Percentiles rank a stretch among this genome's conserved stretches.
phyloP scores from a whole-genome alignment of 2,113 vertebrate species.

The Chloropsis hardwickii region DNA sequence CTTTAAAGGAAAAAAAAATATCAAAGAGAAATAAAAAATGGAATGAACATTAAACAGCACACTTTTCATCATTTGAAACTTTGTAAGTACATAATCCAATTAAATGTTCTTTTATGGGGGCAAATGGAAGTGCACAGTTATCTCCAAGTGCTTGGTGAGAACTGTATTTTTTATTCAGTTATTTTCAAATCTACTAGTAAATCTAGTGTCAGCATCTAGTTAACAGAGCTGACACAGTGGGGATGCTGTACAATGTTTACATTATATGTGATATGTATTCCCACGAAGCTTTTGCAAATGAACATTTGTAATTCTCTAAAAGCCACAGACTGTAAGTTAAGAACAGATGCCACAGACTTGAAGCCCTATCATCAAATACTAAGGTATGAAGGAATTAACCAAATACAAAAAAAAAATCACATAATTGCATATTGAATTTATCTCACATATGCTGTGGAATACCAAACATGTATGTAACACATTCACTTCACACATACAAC shows the following conservation, averaged over 20 bases:
- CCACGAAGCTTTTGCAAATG: background rate
- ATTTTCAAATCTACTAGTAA: background rate
- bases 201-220: background rate
- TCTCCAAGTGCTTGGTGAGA: background rate
- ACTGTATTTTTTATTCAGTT: background rate
- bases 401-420: background rate
- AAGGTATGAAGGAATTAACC: background rate
- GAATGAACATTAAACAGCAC: background rate
- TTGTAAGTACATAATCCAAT: rapidly evolving
- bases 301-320: background rate
- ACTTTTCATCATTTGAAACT: background rate
- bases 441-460: background rate
- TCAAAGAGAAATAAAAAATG: background rate
- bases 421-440: background rate
- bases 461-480: background rate
- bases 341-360: background rate
- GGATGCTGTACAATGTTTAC: background rate
- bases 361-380: background rate
- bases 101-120: background rate
- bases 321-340: background rate
- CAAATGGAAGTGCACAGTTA: background rate
- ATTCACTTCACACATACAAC: background rate
- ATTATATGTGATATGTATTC: background rate
- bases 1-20: background rate
- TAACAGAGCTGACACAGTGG: background rate